phyloP scores from a whole-genome alignment of 2,113 vertebrate genomes.

The Genyomyrus donnyi region DNA sequence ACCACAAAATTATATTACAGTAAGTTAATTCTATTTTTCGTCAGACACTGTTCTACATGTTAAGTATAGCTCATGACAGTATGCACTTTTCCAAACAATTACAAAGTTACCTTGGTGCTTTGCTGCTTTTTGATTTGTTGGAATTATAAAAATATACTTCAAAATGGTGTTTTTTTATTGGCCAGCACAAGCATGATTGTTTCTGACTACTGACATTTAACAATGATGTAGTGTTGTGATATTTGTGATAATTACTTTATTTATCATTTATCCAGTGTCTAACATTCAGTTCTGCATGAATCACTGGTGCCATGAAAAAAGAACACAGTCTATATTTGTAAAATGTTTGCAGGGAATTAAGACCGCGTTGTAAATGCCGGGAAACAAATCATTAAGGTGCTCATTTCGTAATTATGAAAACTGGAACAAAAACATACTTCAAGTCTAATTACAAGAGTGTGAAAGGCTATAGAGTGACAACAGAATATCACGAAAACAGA shows the following conservation, averaged over 20 bases:
- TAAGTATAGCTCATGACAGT: not conserved
- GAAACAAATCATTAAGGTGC: not conserved
- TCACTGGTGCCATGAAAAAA: not conserved
- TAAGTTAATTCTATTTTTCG: not conserved
- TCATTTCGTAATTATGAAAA: not conserved
- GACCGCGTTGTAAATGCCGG: not conserved
- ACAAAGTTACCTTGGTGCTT: not conserved
- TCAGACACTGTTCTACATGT: not conserved
- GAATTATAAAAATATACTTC: not conserved
- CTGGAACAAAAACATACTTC: not conserved
- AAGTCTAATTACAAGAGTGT: not conserved
- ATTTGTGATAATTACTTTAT: not conserved
- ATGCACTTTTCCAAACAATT: not conserved
- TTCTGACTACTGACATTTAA: not conserved
- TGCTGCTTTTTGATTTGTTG: not conserved
- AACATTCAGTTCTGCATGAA: not conserved
- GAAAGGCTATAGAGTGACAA: not conserved
- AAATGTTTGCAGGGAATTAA: not conserved
- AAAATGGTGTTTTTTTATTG: not conserved
- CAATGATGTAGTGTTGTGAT: not conserved
- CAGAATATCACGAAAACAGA: not conserved
- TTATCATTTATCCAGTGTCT: not conserved
- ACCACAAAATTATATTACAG: not conserved
- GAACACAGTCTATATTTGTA: not conserved
- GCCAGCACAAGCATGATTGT: not conserved